phyloP scores from a whole-genome alignment of 2,888 invertebrate genomes.

The Troilus luridus region DNA sequence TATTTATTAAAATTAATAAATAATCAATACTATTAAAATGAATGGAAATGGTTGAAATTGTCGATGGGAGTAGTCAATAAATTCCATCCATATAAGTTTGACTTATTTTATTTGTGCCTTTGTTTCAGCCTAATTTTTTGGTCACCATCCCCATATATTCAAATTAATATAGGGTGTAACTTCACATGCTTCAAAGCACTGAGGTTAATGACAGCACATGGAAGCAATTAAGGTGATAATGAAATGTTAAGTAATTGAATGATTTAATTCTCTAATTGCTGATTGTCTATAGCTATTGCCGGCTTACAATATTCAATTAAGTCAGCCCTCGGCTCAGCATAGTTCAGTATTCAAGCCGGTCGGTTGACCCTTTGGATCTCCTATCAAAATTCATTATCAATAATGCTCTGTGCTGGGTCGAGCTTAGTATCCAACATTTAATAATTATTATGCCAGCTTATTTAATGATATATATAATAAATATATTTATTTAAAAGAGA shows the following conservation, averaged over 20 bases:
- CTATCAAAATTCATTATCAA: background rate
- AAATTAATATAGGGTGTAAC: background rate
- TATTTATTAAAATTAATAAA: no score
- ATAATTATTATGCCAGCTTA: background rate
- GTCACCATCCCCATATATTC: background rate
- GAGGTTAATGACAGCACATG: background rate
- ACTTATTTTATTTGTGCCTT: no score
- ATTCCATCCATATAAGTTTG: no score
- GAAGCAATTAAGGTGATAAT: background rate
- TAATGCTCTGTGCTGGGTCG: background rate
- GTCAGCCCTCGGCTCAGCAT: background rate
- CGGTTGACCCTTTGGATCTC: background rate
- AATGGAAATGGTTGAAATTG: no score
- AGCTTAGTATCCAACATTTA: background rate
- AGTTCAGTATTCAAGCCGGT: background rate
- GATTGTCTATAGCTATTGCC: background rate
- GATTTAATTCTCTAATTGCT: constrained; percentile 31
- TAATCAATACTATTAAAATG: no score
- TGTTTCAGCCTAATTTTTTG: no score
- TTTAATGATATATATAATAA: no score
- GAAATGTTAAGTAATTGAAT: constrained; percentile 18
- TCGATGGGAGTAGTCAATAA: no score
- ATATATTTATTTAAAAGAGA: no score
- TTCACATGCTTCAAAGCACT: background rate
- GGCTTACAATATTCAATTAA: constrained; percentile 31